Conservation (phyloP, 2,113 vertebrate genomes). For the Patagioenas fasciata region DNA sequence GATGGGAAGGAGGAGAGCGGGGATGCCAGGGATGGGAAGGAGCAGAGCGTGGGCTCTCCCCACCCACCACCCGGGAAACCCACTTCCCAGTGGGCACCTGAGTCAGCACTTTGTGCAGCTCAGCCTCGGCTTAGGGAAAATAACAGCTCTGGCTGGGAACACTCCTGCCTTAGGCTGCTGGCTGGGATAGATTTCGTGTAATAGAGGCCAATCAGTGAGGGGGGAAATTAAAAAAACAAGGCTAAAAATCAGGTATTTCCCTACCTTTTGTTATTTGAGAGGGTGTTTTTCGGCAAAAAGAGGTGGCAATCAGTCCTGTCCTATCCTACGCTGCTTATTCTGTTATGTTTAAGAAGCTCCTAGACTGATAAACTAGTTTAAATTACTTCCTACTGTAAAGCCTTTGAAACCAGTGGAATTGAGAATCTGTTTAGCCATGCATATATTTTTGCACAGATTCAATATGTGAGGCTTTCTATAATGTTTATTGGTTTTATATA, state of each 20-base stretch:
- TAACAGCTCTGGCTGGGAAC: not conserved
- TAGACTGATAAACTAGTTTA: not conserved
- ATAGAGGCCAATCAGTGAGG: not conserved
- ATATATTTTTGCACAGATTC: not conserved
- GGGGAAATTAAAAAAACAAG: not conserved
- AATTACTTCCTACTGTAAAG: not conserved
- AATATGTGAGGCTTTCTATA: not conserved
- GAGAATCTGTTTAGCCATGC: not conserved
- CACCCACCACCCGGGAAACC: not conserved
- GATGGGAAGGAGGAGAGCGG: not conserved
- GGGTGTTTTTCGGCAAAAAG: not conserved
- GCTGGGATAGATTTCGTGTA: accelerated
- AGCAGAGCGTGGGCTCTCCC: not conserved
- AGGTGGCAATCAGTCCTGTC: not conserved
- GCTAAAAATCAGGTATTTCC: not conserved
- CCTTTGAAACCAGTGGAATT: not conserved
- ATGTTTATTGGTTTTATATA: not conserved
- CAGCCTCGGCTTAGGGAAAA: not conserved
- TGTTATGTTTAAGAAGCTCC: not conserved
- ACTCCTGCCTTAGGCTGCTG: not conserved
- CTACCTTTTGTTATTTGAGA: not conserved
- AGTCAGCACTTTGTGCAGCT: not conserved
- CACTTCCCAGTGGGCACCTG: not conserved
- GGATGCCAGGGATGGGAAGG: not conserved
- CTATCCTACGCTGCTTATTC: not conserved